These are phyloP conservation scores for Girardia tigrina DNA, from an alignment of 2,888 invertebrate species.

Conservation along the genomic window DNA sequence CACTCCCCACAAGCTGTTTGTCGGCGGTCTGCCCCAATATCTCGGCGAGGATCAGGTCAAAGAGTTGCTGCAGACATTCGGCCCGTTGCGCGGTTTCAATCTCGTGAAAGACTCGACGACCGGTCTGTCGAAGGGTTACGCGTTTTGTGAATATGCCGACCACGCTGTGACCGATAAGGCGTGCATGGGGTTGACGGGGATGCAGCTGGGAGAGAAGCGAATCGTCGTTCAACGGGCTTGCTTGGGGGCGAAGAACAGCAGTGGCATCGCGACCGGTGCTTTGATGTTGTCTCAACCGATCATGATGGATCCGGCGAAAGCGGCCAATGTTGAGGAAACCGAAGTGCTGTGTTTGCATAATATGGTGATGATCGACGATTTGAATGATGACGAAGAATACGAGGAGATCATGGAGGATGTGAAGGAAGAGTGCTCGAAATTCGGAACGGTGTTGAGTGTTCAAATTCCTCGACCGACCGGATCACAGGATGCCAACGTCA, in stretches of 20 bases:
- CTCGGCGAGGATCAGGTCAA: conserved; percentile 98
- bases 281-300: neutral
- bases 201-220: conserved; percentile 96
- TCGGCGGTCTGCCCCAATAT: conserved; percentile 93
- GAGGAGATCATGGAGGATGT: conserved; percentile 97
- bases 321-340: conserved; percentile 71
- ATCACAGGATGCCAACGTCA: conserved; percentile 86
- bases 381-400: conserved; percentile 91
- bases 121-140: conserved; percentile 92
- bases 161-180: conserved; percentile 95
- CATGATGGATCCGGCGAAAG: neutral
- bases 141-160: conserved; percentile 96
- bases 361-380: conserved; percentile 87
- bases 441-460: conserved; percentile 79
- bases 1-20: conserved; percentile 95
- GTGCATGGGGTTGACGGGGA: conserved; percentile 91
- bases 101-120: conserved; percentile 96
- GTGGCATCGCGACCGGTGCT: neutral
- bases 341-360: conserved; percentile 76
- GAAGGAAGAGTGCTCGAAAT: conserved; percentile 90
- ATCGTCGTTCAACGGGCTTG: conserved; percentile 91
- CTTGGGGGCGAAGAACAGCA: conserved; percentile 68
- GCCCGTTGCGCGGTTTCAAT: conserved; percentile 92
- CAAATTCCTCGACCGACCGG: conserved; percentile 92
- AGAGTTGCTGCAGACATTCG: conserved; percentile 92